These are phyloP conservation scores for Marasmarcha lunaedactyla DNA, from an alignment of 2,888 invertebrate genomes.

Conservation along the genomic window DNA sequence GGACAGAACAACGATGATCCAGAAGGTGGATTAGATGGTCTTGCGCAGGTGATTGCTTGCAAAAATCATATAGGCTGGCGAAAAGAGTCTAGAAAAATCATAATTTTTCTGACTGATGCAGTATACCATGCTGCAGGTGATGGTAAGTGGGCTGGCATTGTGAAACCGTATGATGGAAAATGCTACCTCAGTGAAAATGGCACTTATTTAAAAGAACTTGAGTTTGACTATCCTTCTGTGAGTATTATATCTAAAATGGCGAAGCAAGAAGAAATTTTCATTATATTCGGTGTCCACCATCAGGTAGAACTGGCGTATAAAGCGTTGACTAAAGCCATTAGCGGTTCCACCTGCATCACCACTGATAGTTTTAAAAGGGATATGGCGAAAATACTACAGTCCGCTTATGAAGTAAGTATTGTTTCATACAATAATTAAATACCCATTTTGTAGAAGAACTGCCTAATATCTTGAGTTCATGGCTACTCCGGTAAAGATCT, in stretches of 20 bases:
- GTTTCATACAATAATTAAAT: too few relatives aligned
- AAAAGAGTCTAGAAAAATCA: conserved; percentile 76
- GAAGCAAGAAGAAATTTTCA: conserved; percentile 24
- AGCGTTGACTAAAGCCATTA: too few relatives aligned
- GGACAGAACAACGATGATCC: conserved; percentile 75
- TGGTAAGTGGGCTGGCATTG: conserved; percentile 77
- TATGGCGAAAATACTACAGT: too few relatives aligned
- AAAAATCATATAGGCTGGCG: conserved; percentile 82
- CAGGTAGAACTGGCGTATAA: too few relatives aligned
- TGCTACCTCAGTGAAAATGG: conserved; percentile 51
- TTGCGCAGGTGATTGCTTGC: conserved; percentile 81
- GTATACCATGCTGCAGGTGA: conserved; percentile 84
- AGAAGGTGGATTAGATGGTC: conserved; percentile 89
- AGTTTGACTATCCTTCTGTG: conserved; percentile 85
- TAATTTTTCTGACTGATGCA: conserved; percentile 84
- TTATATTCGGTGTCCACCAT: conserved; percentile 16
- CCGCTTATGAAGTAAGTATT: too few relatives aligned
- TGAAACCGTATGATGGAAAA: conserved; percentile 77
- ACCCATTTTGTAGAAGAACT: too few relatives aligned
- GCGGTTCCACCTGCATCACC: too few relatives aligned
- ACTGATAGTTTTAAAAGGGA: too few relatives aligned
- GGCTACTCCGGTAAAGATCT: too few relatives aligned
- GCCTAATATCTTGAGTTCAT: too few relatives aligned
- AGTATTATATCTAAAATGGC: conserved; percentile 70
- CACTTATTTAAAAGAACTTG: conserved; percentile 64